Percentiles rank a stretch among this genome's conserved stretches.
phyloP scores from a whole-genome alignment of 2,113 vertebrate species.

The Mormyrus iriodes region DNA sequence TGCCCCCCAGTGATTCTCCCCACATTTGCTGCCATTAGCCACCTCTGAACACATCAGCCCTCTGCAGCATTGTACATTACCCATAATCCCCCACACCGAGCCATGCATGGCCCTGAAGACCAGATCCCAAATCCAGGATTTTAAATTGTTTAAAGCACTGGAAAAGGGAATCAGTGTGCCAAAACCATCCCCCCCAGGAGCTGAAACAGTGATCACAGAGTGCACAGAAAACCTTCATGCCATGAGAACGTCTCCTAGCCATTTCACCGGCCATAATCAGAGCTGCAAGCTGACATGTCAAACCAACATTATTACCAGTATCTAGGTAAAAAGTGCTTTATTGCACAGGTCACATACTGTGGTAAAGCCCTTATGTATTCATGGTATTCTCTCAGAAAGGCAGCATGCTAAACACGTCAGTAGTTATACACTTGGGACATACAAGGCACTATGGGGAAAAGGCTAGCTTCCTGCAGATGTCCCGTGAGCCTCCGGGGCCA shows the following conservation, averaged over 20 bases:
- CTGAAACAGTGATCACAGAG: too few relatives aligned
- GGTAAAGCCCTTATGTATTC: background rate
- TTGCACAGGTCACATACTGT: background rate
- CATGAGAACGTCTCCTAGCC: background rate
- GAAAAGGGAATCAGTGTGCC: background rate
- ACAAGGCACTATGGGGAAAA: slow-evolving; percentile 23
- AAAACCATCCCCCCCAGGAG: too few relatives aligned
- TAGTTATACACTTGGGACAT: slow-evolving; percentile 9
- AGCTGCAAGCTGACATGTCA: background rate
- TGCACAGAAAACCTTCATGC: background rate
- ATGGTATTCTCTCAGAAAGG: background rate
- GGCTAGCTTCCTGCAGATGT: slow-evolving; percentile 28
- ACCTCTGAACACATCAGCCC: background rate
- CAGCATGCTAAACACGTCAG: background rate
- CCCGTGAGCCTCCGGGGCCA: slow-evolving; percentile 34
- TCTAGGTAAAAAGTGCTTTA: background rate
- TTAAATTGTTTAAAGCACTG: background rate
- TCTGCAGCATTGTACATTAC: background rate
- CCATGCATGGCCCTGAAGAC: background rate
- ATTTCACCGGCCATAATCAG: background rate
- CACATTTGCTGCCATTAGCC: background rate
- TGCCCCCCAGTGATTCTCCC: background rate
- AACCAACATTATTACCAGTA: background rate
- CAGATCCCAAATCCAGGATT: background rate
- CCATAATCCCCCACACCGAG: background rate